Evolutionary conservation across 2,113 vertebrate species (phyloP), one percentile per base, ranked within the genome.

Genomic region (Platysteira castanea): DNA sequence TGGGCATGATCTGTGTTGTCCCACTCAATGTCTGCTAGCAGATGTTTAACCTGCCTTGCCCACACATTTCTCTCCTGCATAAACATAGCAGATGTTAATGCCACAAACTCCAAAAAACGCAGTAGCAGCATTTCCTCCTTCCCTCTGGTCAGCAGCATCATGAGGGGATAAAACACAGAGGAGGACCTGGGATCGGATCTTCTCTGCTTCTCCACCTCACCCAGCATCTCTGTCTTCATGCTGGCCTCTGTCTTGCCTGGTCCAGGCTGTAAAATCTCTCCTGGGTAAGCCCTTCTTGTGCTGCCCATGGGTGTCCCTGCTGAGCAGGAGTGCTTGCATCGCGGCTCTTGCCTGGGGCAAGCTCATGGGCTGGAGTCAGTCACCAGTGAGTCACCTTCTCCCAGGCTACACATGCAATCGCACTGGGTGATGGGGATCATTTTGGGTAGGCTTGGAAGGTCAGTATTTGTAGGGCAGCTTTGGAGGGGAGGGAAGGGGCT

Each of bases 151-250:
- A 47, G 13, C 18, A 71, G 15, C 18, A 76, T 44, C 17, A 27
- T 10, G 7, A 90, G 7, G 47, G 18, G 82, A 67, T 46, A n/a
- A 75, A 75, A 78, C 1, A 68, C 18, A 47, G 30, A 5, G 59
- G 16, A 50, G 28, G 2, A 46, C 37, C 18, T 76, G 53, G 4
- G 19, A 15, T 41, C 0, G 0, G 60, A 64, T 39, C n/a, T 37
- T 64, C 33, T 57, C 33, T 7, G 6, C 10, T 67, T 30, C 14
- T 87, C 17, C 37, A 41, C 4, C 27, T 85, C 23, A 61, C 10
- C 7, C 20, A 60, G 9, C 15, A 54, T 39, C 39, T 69, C 41
- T 65, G 9, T 46, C 52, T 85, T 73, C 44, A 28, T 39, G 39
- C 21, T 75, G 42, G 31, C 33, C 22, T 10, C 26, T 42, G 21